Conservation (phyloP, 1,140 invertebrate genomes). For the Drosophila quadrilineata region DNA sequence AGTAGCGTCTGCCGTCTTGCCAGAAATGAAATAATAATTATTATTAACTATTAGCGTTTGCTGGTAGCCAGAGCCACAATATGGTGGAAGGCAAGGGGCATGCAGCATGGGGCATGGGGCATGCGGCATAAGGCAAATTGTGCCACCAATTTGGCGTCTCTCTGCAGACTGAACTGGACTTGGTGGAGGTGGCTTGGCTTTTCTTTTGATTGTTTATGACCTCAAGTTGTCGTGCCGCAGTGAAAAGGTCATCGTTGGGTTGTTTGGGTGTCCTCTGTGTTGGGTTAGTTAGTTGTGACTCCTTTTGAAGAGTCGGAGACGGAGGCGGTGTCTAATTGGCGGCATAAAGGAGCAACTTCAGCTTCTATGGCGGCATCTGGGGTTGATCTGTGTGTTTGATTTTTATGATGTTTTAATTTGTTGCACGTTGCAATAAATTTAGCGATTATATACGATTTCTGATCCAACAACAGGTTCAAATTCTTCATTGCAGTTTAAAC, state of each 20-base stretch:
- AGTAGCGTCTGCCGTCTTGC: slow-evolving; percentile 73
- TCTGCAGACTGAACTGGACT: not conserved
- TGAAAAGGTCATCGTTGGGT: slow-evolving; percentile 77
- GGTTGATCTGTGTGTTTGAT: slow-evolving; percentile 58
- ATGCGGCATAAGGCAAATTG: slow-evolving; percentile 43
- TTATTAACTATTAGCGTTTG: slow-evolving; percentile 77
- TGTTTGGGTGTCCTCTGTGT: slow-evolving; percentile 38
- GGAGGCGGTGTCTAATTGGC: slow-evolving; percentile 72
- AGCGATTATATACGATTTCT: slow-evolving; percentile 31
- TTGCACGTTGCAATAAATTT: slow-evolving; percentile 71
- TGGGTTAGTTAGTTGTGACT: slow-evolving; percentile 20
- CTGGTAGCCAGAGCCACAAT: slow-evolving; percentile 46
- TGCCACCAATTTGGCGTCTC: slow-evolving; percentile 55
- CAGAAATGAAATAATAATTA: slow-evolving; percentile 80
- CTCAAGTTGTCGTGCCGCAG: slow-evolving; percentile 76
- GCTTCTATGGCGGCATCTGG: slow-evolving; percentile 63
- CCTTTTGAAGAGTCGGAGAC: slow-evolving; percentile 2
- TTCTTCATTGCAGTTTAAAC: slow-evolving; percentile 28
- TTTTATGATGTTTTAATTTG: slow-evolving; percentile 80
- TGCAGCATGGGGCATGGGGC: not conserved
- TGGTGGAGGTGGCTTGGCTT: slow-evolving; percentile 24
- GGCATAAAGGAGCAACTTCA: slow-evolving; percentile 38
- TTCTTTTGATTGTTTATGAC: slow-evolving; percentile 73
- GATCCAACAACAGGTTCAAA: slow-evolving; percentile 27
- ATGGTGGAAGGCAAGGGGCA: slow-evolving; percentile 3